Percentiles rank a stretch among this genome's conserved stretches.
phyloP scores from a whole-genome alignment of 2,797 vertebrate genomes.

The Siniperca obscura region DNA sequence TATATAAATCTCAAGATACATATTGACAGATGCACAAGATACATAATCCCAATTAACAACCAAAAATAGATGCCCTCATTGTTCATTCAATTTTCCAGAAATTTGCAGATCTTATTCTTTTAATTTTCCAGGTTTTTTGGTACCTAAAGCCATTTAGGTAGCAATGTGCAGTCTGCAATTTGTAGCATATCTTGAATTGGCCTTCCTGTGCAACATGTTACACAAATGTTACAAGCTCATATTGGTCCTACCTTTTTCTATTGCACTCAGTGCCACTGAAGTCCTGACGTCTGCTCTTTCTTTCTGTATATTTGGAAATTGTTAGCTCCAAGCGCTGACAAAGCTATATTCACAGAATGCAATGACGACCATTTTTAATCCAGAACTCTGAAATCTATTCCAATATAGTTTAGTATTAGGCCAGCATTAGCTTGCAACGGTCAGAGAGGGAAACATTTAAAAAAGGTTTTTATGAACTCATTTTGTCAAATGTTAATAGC shows the following conservation, averaged over 20 bases:
- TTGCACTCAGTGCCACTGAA: not conserved
- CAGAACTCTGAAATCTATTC: conserved; percentile 2
- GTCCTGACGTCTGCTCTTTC: not conserved
- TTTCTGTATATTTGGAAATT: not conserved
- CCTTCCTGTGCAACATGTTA: not conserved
- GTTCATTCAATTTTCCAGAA: conserved; percentile 10
- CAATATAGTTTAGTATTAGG: not conserved
- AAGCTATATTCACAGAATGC: not conserved
- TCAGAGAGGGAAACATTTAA: not conserved
- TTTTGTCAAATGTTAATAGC: conserved; percentile 4
- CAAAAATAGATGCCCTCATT: not conserved
- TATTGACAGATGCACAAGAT: not conserved
- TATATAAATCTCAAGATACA: not conserved
- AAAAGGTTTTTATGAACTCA: not conserved
- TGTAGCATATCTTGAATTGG: not conserved
- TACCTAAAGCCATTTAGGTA: too few species aligned
- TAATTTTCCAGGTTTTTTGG: not conserved
- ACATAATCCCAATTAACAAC: not conserved
- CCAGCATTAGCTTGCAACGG: not conserved
- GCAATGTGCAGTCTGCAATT: not conserved
- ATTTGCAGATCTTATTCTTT: not conserved
- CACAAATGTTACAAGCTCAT: not conserved
- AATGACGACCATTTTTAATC: not conserved
- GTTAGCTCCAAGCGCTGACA: not conserved
- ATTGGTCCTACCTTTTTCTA: not conserved